Evolutionary conservation across 1,140 invertebrate genomes (phyloP), one percentile per base, ranked within the genome.

Genomic region (Leptinotarsa texana): DNA sequence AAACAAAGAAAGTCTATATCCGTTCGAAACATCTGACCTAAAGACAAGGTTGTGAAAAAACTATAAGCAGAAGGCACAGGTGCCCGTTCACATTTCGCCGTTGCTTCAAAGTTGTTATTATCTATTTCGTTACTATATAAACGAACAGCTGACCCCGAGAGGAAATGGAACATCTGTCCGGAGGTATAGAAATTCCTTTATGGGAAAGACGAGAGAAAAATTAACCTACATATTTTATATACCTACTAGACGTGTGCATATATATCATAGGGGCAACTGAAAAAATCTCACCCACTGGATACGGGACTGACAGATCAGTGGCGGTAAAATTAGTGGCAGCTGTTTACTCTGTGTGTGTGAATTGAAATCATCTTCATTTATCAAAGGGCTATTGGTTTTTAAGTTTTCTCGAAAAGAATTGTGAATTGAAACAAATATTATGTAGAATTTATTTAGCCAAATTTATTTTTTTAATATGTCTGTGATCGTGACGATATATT

Each of bases 161-260:
- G 66, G 66, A 68, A 68, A 68, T 33, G 65, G 66, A 68, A 68
- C 66, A 68, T 68, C 66, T 68, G 66, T 42, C 15, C 47, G 33
- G 17, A n/a, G 61, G 61, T 21, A n/a, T 21, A 62, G 61, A 62
- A 62, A 62, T 62, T 62, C 61, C 61, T 62, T n/a, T 62, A 21
- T 62, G 61, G 61, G 21, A 62, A 21, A n/a, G 17, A 62, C 21
- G 21, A 62, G 61, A 62, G 17, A 21, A n/a, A n/a, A n/a, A n/a
- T 62, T n/a, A 62, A 62, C 17, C 61, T 62, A n/a, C 17, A 62
- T 21, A 62, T 21, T 62, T 62, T 21, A 62, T 21, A 62, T 21
- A 62, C 21, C 21, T 62, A 62, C 21, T 62, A n/a, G 61, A 62
- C 17, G 21, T 62, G 17, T 8, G 13, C 3, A n/a, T 17, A 62